These are phyloP conservation scores for Butastur rufipennis DNA, from an alignment of 2,113 vertebrate species.

Conservation along the genomic window DNA sequence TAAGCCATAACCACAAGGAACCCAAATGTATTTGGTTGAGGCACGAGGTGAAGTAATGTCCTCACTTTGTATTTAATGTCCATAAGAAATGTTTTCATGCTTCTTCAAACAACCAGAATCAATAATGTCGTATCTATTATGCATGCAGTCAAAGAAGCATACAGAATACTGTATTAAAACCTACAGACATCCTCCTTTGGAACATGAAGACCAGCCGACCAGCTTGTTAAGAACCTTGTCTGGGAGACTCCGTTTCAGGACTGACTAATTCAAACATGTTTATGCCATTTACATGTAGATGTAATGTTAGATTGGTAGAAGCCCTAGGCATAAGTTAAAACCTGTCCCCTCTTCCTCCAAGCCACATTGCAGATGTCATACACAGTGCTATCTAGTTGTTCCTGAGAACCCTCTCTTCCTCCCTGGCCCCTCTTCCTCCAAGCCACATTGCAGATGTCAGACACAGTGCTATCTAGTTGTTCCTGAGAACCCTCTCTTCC, in stretches of 20 bases:
- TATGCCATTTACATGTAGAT: not conserved
- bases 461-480: not conserved
- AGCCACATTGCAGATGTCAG: not conserved
- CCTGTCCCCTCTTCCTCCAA: not conserved
- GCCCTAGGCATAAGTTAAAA: not conserved
- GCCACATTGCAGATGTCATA: not conserved
- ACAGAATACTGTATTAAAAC: not conserved
- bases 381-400: not conserved
- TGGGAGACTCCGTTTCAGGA: not conserved
- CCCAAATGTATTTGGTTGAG: not conserved
- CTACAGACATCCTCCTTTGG: not conserved
- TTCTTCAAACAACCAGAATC: not conserved
- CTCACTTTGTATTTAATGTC: not conserved
- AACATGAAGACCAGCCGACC: not conserved
- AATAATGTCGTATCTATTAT: not conserved
- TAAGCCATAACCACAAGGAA: not conserved
- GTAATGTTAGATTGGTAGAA: not conserved
- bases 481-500: not conserved
- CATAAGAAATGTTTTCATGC: not conserved
- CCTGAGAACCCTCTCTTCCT: not conserved
- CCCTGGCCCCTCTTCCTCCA: not conserved
- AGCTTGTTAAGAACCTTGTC: not conserved
- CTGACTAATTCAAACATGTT: not conserved
- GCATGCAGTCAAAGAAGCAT: not conserved
- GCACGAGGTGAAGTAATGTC: not conserved